phyloP scores from a whole-genome alignment of 2,888 invertebrate genomes.

The Ichneumoninae sp. region DNA sequence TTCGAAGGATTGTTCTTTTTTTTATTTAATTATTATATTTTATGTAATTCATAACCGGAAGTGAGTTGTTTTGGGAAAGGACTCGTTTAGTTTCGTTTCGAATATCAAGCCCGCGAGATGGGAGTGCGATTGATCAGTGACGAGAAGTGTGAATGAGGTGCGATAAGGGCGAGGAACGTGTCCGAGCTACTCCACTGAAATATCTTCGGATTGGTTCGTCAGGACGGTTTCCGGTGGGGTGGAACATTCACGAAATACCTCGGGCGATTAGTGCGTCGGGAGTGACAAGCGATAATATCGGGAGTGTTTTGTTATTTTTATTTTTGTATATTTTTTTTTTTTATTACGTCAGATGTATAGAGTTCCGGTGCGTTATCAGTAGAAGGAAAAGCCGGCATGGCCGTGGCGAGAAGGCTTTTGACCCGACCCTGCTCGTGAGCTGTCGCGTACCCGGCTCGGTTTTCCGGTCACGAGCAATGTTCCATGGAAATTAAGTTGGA shows the following conservation, averaged over 20 bases:
- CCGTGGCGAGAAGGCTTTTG: conserved; percentile 54
- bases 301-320: not conserved
- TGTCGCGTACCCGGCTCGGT: not conserved
- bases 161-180: not conserved
- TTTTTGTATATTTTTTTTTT: not conserved
- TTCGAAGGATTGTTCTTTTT: not conserved
- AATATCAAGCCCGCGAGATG: not conserved
- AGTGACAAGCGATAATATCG: not conserved
- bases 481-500: not conserved
- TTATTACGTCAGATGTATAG: not conserved
- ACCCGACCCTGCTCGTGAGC: conserved; percentile 32
- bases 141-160: conserved; percentile 12
- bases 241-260: not conserved
- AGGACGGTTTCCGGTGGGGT: not conserved
- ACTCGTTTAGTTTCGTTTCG: not conserved
- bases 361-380: not conserved
- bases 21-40: not conserved
- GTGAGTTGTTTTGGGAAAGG: not conserved
- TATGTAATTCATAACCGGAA: not conserved
- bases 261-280: not conserved
- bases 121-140: conserved; percentile 6
- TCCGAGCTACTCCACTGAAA: conserved; percentile 15
- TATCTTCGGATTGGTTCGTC: not conserved
- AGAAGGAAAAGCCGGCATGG: conserved; percentile 15
- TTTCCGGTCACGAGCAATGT: conserved; percentile 3